Evolutionary conservation across 2,113 vertebrate species (phyloP).

Genomic region (Macquaria ambigua): DNA sequence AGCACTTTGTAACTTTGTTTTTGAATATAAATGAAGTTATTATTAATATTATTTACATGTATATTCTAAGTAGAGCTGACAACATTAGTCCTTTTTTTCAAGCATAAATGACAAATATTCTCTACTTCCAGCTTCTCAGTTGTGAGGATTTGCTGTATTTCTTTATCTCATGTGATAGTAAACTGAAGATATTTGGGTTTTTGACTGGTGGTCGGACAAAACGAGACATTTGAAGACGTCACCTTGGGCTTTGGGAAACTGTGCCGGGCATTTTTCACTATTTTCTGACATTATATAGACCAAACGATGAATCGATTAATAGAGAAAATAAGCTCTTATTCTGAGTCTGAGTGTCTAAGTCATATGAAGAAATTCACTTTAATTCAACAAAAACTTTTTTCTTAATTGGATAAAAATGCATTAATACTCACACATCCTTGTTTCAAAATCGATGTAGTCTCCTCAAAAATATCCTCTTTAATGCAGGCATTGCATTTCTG

Average conservation of each 20-base stretch:
- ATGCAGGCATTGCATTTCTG: slow-evolving; percentile 95
- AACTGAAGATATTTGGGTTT: background rate
- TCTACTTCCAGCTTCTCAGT: background rate
- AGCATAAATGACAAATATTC: background rate
- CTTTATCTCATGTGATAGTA: background rate
- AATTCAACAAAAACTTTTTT: background rate
- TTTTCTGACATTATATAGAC: background rate
- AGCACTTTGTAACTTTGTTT: background rate
- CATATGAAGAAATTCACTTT: background rate
- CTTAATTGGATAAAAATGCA: background rate
- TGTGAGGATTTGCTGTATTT: background rate
- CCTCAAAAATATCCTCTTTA: slow-evolving; percentile 96
- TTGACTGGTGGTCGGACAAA: background rate
- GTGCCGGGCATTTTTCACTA: too few species aligned
- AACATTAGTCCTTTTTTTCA: too few species aligned
- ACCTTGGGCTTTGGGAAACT: too few species aligned
- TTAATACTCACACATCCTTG: slow-evolving; percentile 88
- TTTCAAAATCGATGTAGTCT: slow-evolving; percentile 91
- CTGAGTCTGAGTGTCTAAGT: background rate
- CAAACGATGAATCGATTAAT: background rate
- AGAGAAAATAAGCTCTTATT: background rate
- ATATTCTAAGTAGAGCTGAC: background rate
- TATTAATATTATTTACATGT: background rate
- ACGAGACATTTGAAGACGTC: background rate
- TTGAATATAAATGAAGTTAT: too few species aligned